Evolutionary conservation across 1,140 invertebrate species (phyloP).

Genomic region (Eurosta solidaginis): DNA sequence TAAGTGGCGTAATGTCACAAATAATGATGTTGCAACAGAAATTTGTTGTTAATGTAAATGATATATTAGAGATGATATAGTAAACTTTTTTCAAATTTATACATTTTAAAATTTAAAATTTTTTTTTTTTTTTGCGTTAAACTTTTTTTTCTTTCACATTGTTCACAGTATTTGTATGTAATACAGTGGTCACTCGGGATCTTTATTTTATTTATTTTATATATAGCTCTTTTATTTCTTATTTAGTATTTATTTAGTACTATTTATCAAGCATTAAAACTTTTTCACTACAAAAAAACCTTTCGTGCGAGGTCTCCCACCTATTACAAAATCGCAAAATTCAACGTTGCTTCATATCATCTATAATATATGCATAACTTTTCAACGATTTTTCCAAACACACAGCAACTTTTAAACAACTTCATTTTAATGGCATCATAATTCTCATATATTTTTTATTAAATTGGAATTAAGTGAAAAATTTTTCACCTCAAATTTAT

Average conservation of each 20-base stretch:
- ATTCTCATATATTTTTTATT: background rate
- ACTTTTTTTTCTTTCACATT: background rate
- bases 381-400: background rate
- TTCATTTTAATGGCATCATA: background rate
- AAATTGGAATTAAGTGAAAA: background rate
- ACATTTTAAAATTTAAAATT: background rate
- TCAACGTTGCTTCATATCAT: background rate
- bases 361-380: background rate
- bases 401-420: background rate
- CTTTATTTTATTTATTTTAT: background rate
- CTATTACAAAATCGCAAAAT: conserved; percentile 14
- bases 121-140: background rate
- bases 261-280: background rate
- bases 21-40: background rate
- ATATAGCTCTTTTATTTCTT: background rate
- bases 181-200: background rate
- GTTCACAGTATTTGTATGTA: background rate
- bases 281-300: background rate
- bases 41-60: too few relatives aligned
- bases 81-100: background rate
- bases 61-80: too few relatives aligned
- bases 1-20: background rate
- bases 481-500: background rate
- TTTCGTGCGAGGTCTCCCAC: background rate
- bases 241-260: background rate